These are phyloP conservation scores for Polymixis flavicincta DNA, from an alignment of 2,888 invertebrate genomes.

Conservation along the genomic window DNA sequence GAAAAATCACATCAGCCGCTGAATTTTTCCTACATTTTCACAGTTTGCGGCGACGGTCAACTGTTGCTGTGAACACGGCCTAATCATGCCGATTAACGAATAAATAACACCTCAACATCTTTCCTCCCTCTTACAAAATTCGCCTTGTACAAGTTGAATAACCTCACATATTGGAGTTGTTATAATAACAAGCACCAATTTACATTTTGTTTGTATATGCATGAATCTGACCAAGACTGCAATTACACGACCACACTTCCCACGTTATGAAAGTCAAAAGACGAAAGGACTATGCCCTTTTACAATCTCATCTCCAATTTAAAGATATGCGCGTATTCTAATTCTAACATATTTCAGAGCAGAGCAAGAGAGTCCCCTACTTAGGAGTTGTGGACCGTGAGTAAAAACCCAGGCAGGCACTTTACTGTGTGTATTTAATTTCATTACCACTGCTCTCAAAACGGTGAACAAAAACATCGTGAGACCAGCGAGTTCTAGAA, in stretches of 20 bases:
- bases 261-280: not conserved
- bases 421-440: no score
- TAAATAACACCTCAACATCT: not conserved
- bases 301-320: not conserved
- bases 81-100: not conserved
- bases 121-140: not conserved
- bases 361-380: no score
- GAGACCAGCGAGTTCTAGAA: no score
- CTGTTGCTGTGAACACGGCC: not conserved
- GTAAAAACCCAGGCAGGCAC: no score
- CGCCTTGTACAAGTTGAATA: conserved; percentile 27
- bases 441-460: no score
- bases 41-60: no score
- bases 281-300: not conserved
- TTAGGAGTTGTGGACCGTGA: no score
- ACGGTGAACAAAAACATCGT: no score
- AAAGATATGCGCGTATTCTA: not conserved
- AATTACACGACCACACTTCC: not conserved
- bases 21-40: no score
- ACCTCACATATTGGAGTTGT: conserved; percentile 10
- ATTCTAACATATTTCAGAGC: no score
- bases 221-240: no score
- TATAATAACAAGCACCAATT: conserved; percentile 8
- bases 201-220: conserved; percentile 8
- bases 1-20: not conserved